phyloP scores from a whole-genome alignment of 2,113 vertebrate species.

The Shinisaurus crocodilurus region DNA sequence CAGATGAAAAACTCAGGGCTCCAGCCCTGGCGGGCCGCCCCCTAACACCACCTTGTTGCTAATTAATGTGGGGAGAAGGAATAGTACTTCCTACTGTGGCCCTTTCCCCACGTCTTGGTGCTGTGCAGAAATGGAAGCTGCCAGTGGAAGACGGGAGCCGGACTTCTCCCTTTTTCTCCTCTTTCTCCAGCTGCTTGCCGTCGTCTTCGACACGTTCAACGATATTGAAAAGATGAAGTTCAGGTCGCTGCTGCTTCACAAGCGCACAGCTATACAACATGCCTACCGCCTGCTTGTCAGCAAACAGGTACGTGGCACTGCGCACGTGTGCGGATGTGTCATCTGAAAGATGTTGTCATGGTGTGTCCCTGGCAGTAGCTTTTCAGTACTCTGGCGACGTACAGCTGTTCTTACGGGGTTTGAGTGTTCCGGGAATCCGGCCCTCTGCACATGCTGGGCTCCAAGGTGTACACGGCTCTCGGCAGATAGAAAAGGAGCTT shows the following conservation, averaged over 20 bases:
- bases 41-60: no score
- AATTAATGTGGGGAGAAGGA: no score
- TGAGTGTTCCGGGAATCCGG: background rate
- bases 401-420: background rate
- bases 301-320: slow-evolving; percentile 80
- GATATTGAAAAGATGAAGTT: slow-evolving; percentile 98
- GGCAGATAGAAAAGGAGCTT: background rate
- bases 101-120: background rate
- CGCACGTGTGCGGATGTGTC: background rate
- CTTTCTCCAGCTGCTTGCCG: slow-evolving; percentile 87
- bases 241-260: slow-evolving; percentile 95
- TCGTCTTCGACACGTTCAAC: slow-evolving; percentile 98
- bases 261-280: slow-evolving; percentile 91
- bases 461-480: background rate
- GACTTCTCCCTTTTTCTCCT: background rate
- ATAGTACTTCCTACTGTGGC: no score
- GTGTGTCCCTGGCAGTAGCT: no score
- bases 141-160: rapidly evolving
- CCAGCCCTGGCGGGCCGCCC: no score
- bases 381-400: rapidly evolving
- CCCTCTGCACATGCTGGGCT: rapidly evolving
- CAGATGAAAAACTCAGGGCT: no score
- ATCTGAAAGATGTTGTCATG: background rate
- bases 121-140: background rate
- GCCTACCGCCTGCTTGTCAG: slow-evolving; percentile 90